Evolutionary conservation across 2,113 vertebrate genomes (phyloP), one percentile per base, ranked within the genome.

Genomic region (Malurus cyaneus): DNA sequence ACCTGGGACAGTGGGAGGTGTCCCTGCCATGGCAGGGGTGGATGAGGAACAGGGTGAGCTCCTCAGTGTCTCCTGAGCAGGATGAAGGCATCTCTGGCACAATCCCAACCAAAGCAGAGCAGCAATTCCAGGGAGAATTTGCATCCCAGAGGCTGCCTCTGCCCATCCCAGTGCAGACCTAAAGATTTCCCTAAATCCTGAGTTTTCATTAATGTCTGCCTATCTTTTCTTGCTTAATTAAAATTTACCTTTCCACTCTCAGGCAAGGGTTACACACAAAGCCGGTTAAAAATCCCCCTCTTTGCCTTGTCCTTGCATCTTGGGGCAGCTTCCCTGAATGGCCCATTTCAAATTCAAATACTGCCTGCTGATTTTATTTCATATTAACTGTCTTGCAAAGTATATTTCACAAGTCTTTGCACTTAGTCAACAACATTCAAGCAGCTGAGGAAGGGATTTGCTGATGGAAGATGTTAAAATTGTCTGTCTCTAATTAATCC

Each of bases 331-430:
- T 93, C 62, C 67, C 59, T 52, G 34, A 72, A 57, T 65, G 66
- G n/a, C 23, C 66, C 53, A 49, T 83, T 85, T 66, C 49, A 34
- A 80, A 92, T 62, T 88, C 61, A 82, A 95, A 88, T 74, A 62
- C 59, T 28, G 8, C 25, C 47, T 62, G 60, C 80, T 86, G 53
- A 96, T 89, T 93, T 78, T 79, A 47, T 65, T 83, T 80, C 76
- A 32, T 61, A 86, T 86, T 82, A 73, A 80, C 54, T 77, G 62
- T 70, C 88, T 81, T 59, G 36, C 52, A 90, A 88, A 88, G 76
- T 93, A 92, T 86, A 96, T 96, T 90, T 87, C 79, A 92, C 7
- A 80, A 56, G 60, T 32, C 79, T 86, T 92, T 93, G 71, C 31
- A 86, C 19, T 77, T 93, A 67, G 77, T 92, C 88, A 88, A 92